Base-by-base conservation (phyloP, 2,797 vertebrate genomes). In the Furcifer pardalis region DNA sequence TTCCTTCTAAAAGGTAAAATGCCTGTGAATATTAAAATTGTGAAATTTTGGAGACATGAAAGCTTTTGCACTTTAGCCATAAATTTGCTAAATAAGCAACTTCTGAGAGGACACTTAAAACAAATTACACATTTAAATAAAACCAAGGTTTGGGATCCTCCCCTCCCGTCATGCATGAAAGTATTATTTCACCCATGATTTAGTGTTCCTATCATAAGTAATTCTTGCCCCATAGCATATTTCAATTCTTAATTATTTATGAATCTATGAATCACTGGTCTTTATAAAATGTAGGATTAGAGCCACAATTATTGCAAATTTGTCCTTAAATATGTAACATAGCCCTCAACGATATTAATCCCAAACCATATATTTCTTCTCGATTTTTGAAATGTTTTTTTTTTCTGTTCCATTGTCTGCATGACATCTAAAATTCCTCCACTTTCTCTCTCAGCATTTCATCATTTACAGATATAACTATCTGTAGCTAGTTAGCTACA, bases 171-270 rank as follows among this genome's bases (percentile, higher is more conserved):
- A 37, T 69, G 0, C 2, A 7, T 75, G 89, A 86, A 86, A 86
- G 49, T 81, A 63, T 49, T 62, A 77, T 52, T 87, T 84, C 37
- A 87, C 89, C 87, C 80, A 84, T 74, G 12, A 86, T 80, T 27
- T 72, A 44, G 0, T 6, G 85, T 59, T 76, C n/a, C 85, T 74
- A 89, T 89, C 74, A 40, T 0, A 83, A 80, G 87, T 82, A 85
- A 88, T 92, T 94, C 89, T 82, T 91, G 91, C 86, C 62, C 87
- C 59, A 69, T 89, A 94, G 89, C 88, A 90, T 88, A 79, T 81
- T 81, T 86, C 75, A 83, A 40, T 49, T 42, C 76, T 88, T 72
- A 91, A 88, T 66, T 37, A 82, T 72, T 88, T 88, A 76, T 42
- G 74, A 87, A 56, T 71, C 35, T 68, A 32, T 32, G 59, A 79